Conservation (phyloP, 2,113 vertebrate species). For the Megalops atlanticus region DNA sequence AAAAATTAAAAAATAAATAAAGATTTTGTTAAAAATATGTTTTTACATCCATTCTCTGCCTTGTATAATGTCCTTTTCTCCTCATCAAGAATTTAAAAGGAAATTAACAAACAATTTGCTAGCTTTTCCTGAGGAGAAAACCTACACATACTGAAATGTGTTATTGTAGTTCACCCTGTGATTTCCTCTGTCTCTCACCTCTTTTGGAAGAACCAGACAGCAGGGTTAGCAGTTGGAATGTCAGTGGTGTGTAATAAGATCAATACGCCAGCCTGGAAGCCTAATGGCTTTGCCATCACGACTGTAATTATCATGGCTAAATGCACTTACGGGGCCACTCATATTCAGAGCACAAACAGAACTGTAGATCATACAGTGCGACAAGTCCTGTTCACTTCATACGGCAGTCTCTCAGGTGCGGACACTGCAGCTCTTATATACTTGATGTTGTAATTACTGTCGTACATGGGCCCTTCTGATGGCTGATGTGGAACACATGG, state of each 20-base stretch:
- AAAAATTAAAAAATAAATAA: too few species aligned
- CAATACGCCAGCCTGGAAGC: conserved; percentile 27
- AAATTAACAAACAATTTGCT: not conserved
- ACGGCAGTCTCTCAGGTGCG: not conserved
- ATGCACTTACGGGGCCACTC: conserved; percentile 33
- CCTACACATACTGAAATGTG: not conserved
- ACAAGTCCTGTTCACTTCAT: too few species aligned
- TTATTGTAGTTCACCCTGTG: not conserved
- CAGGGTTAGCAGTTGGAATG: conserved; percentile 28
- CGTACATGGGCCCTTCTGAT: not conserved
- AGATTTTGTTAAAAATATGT: too few species aligned
- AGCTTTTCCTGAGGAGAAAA: not conserved
- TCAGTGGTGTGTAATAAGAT: conserved; percentile 29
- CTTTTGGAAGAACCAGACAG: conserved; percentile 28
- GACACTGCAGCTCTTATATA: not conserved
- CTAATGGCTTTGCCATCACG: conserved; percentile 32
- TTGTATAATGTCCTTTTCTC: not conserved
- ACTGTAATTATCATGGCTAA: conserved; percentile 35
- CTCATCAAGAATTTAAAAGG: not conserved
- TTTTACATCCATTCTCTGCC: too few species aligned
- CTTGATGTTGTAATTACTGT: not conserved
- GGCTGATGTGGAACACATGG: not conserved
- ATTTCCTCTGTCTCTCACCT: not conserved
- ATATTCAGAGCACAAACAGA: not conserved
- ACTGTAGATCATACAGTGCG: not conserved